A percentile compares a stretch with the other conserved stretches of the same genome.
Evolutionary conservation across 2,113 vertebrate species (phyloP).

Genomic region (Caranx ignobilis): DNA sequence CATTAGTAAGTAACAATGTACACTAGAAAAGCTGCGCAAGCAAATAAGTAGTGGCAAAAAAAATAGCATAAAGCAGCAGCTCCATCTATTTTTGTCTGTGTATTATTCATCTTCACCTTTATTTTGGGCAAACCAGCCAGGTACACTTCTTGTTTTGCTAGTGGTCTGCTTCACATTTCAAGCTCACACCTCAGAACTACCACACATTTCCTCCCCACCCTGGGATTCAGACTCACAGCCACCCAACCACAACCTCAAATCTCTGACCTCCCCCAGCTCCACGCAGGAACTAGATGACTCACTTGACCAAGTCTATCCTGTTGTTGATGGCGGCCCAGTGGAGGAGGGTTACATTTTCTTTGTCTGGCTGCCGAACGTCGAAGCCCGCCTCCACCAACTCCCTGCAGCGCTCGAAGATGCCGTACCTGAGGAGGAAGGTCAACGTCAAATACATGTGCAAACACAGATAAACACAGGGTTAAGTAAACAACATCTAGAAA

Average conservation of each 20-base stretch:
- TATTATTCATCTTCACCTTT: too few relatives aligned
- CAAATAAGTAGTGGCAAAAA: too few relatives aligned
- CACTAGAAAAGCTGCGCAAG: not conserved
- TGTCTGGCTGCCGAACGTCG: constrained; percentile 97
- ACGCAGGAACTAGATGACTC: constrained; percentile 65
- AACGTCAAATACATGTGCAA: not conserved
- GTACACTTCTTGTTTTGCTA: not conserved
- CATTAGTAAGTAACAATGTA: not conserved
- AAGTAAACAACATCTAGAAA: not conserved
- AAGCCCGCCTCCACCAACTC: constrained; percentile 99
- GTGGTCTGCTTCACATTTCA: too few relatives aligned
- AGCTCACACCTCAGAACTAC: too few relatives aligned
- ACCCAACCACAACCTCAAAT: not conserved
- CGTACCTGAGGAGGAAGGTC: constrained; percentile 86
- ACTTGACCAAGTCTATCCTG: constrained; percentile 98
- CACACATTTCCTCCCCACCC: not conserved
- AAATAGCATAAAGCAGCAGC: too few relatives aligned
- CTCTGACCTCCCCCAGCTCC: not conserved
- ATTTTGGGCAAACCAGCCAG: too few relatives aligned
- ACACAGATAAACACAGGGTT: not conserved
- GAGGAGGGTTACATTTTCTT: constrained; percentile 98
- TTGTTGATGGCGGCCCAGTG: constrained; percentile 99
- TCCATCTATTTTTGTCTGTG: too few relatives aligned
- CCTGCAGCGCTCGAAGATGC: constrained; percentile 96
- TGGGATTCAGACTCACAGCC: not conserved